Conservation (phyloP, 2,888 invertebrate genomes). For the Ormia ochracea region DNA sequence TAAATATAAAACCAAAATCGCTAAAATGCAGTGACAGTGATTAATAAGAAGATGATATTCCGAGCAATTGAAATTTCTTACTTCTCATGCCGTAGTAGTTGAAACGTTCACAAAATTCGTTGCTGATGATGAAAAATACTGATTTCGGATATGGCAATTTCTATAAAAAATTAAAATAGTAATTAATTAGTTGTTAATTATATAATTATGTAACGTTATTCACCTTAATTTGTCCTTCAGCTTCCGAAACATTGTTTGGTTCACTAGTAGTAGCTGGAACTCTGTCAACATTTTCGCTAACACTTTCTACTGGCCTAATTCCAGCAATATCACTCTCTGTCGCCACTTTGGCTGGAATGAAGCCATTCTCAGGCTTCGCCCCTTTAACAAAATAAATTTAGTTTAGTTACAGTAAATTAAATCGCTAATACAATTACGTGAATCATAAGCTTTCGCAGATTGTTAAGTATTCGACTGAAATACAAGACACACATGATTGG, state of each 20-base stretch:
- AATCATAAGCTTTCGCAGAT: too few species aligned
- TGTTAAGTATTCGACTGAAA: too few species aligned
- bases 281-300: neutral
- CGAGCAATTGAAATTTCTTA: constrained; percentile 77
- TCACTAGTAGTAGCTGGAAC: neutral
- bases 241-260: constrained; percentile 65
- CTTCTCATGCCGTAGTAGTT: constrained; percentile 96
- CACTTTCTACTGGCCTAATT: neutral
- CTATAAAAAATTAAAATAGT: constrained; percentile 56
- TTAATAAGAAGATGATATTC: neutral
- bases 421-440: too few species aligned
- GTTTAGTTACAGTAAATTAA: too few species aligned
- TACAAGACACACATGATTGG: too few species aligned
- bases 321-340: neutral
- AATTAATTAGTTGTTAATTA: neutral
- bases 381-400: too few species aligned
- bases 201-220: neutral
- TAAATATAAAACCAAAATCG: constrained; percentile 86
- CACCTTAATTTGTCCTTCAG: constrained; percentile 74
- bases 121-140: constrained; percentile 92
- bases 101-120: constrained; percentile 97
- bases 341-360: constrained; percentile 1
- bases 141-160: constrained; percentile 82
- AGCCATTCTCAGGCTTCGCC: constrained; percentile 57
- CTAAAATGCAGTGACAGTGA: constrained; percentile 76